Evolutionary conservation across 2,888 invertebrate species (phyloP).

Genomic region (Tetranychus truncatus): DNA sequence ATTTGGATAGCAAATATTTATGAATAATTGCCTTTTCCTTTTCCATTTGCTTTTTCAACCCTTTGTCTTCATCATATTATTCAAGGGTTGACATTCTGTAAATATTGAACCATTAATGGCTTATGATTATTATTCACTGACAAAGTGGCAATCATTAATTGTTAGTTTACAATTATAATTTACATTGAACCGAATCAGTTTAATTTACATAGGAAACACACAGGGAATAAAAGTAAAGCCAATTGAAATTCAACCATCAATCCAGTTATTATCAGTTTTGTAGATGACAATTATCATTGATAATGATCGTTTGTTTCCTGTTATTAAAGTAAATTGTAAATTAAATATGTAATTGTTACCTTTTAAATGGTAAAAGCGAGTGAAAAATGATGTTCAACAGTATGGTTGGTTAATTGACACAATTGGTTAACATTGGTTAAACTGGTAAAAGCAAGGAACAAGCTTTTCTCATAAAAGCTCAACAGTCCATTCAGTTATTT

Average conservation of each 20-base stretch:
- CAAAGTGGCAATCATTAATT: background rate
- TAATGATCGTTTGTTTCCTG: background rate
- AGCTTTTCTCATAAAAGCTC: too few species aligned
- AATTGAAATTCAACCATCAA: background rate
- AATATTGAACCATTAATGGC: too few species aligned
- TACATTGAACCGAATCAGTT: background rate
- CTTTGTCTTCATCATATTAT: background rate
- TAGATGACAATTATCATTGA: background rate
- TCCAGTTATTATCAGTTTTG: background rate
- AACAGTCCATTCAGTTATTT: too few species aligned
- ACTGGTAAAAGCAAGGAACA: background rate
- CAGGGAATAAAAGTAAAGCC: too few species aligned
- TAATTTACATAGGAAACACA: background rate
- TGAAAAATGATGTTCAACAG: background rate
- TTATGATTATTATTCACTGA: too few species aligned
- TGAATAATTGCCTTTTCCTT: background rate
- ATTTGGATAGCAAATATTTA: background rate
- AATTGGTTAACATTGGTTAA: background rate
- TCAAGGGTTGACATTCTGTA: too few species aligned
- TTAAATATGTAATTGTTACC: background rate
- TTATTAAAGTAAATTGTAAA: background rate
- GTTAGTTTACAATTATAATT: background rate
- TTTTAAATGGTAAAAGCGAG: too few species aligned
- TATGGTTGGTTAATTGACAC: background rate
- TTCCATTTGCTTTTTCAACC: background rate